A percentile compares a stretch with the other conserved stretches of the same genome.
Conservation (phyloP, 64 coral and sea anemone species). For the Actinia equina region DNA sequence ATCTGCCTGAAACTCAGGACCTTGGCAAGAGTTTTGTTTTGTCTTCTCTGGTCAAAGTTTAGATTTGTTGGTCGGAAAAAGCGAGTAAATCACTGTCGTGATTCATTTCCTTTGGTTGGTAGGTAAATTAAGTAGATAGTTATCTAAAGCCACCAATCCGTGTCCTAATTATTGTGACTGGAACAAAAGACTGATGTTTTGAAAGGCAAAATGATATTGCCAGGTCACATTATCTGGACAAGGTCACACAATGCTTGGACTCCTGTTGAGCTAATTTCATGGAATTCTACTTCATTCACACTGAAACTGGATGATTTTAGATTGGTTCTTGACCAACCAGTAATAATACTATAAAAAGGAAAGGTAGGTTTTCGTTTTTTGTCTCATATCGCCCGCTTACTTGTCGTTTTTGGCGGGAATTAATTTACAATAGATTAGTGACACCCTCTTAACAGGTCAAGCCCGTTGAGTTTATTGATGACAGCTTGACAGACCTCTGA, state of each 20-base stretch:
- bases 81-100: not conserved
- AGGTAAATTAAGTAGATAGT: not conserved
- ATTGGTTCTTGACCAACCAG: not conserved
- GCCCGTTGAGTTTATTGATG: conserved; percentile 10
- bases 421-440: conserved; percentile 16
- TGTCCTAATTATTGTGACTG: not conserved
- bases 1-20: not conserved
- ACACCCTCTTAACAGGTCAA: conserved; percentile 10
- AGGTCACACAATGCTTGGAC: not conserved
- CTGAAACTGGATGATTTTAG: not conserved
- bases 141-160: not conserved
- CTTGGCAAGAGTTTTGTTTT: not conserved
- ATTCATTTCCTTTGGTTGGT: conserved; percentile 10
- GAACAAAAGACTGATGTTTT: conserved; percentile 3
- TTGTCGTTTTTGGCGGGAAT: not conserved
- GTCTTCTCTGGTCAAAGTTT: not conserved
- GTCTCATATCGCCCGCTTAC: not conserved
- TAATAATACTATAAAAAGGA: not conserved
- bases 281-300: not conserved
- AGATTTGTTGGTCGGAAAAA: not conserved
- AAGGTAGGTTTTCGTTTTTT: not conserved
- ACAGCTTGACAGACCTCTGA: not conserved
- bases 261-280: not conserved
- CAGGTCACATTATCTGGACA: not conserved
- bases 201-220: conserved; percentile 18